phyloP scores from a whole-genome alignment of 2,113 vertebrate genomes.

The Platichthys flesus region DNA sequence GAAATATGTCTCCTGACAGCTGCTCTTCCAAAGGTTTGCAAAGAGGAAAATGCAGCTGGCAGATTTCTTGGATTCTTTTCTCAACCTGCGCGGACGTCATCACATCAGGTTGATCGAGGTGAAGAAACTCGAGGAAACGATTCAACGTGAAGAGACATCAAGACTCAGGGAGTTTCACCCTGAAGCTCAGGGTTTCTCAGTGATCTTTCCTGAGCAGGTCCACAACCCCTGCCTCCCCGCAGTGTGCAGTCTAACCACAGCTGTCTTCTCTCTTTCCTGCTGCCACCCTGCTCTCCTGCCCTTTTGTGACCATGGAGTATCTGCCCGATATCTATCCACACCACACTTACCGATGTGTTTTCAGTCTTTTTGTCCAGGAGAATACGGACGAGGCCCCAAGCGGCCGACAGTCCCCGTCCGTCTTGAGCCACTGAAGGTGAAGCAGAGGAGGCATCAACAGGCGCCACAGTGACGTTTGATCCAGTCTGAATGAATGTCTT shows the following conservation, averaged over 20 bases:
- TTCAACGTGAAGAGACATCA: background rate
- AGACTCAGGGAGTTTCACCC: conserved; percentile 1
- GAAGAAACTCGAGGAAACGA: conserved; percentile 59
- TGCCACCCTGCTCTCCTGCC: conserved; percentile 44
- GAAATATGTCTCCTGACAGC: conserved; percentile 42
- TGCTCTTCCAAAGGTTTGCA: conserved; percentile 57
- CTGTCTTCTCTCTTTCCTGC: conserved; percentile 37
- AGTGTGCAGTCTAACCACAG: conserved; percentile 30
- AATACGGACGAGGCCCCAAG: conserved; percentile 5
- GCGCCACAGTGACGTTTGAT: conserved; percentile 12
- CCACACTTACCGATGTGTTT: background rate
- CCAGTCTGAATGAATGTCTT: background rate
- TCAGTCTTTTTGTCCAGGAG: background rate
- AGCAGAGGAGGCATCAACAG: conserved; percentile 33
- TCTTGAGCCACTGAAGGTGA: conserved; percentile 49
- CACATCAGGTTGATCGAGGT: conserved; percentile 55
- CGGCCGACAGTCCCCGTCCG: conserved; percentile 34
- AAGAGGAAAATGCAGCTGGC: conserved; percentile 36
- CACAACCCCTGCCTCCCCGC: background rate
- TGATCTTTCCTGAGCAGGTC: conserved; percentile 5
- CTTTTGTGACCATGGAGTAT: background rate
- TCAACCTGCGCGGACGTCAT: conserved; percentile 33
- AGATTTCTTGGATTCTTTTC: conserved; percentile 61
- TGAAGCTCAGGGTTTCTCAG: background rate
- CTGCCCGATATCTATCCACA: background rate